A percentile compares a stretch with the other conserved stretches of the same genome.
Conservation (phyloP, 1,140 invertebrate genomes). For the Calephelis nemesis region DNA sequence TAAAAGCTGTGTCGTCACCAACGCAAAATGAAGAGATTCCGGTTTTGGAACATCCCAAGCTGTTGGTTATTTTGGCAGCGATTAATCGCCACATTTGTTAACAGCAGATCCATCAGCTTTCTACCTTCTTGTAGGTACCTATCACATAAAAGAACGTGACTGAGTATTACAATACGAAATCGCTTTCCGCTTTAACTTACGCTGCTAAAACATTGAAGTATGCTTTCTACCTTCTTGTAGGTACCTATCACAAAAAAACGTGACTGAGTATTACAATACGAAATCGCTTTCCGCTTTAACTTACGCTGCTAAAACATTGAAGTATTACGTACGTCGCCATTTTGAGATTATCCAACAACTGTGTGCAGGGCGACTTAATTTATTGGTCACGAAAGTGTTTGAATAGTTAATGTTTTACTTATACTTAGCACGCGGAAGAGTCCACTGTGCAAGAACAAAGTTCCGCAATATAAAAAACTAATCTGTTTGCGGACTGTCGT, state of each 20-base stretch:
- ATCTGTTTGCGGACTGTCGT: too few relatives aligned
- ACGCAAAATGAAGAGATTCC: too few relatives aligned
- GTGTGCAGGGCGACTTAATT: slow-evolving; percentile 61
- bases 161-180: neutral
- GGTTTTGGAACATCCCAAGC: too few relatives aligned
- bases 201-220: slow-evolving; percentile 48
- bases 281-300: neutral
- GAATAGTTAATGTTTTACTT: slow-evolving; percentile 69
- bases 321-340: slow-evolving; percentile 64
- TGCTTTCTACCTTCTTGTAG: slow-evolving; percentile 3
- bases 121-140: too few relatives aligned
- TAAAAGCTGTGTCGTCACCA: too few relatives aligned
- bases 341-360: slow-evolving; percentile 62
- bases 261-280: neutral
- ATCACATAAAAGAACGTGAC: neutral
- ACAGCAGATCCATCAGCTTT: too few relatives aligned
- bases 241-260: neutral
- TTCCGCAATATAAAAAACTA: slow-evolving; percentile 9
- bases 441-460: slow-evolving; percentile 10
- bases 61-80: too few relatives aligned
- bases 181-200: slow-evolving; percentile 19
- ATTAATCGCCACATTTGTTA: too few relatives aligned
- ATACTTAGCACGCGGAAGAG: slow-evolving; percentile 39
- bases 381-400: slow-evolving; percentile 70
- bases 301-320: slow-evolving; percentile 40